These are phyloP conservation scores for Pristionchus exspectatus DNA, from an alignment of 2,888 invertebrate genomes.

Conservation along the genomic window DNA sequence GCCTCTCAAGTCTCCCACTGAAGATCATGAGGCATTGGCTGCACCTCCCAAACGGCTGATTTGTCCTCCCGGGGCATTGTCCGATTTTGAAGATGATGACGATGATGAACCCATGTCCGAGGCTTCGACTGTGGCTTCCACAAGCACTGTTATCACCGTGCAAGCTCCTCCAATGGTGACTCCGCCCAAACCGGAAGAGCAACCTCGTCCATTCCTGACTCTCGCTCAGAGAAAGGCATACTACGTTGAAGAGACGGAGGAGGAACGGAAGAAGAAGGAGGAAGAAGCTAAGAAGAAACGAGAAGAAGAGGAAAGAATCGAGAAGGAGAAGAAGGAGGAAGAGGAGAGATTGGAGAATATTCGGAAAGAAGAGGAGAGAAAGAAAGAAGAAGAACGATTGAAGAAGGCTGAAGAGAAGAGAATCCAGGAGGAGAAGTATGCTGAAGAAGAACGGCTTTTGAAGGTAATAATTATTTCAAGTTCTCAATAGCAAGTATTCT, in stretches of 20 bases:
- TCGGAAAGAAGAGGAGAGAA: background rate
- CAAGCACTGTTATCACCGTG: background rate
- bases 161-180: background rate
- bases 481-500: no score
- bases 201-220: slow-evolving; percentile 48
- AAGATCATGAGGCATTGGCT: background rate
- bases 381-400: background rate
- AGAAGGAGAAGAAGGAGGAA: background rate
- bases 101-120: background rate
- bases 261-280: slow-evolving; percentile 20
- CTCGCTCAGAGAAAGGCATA: slow-evolving; percentile 46
- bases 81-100: background rate
- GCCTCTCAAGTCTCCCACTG: background rate
- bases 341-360: background rate
- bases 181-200: background rate
- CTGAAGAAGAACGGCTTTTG: background rate
- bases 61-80: background rate
- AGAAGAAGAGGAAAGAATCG: background rate
- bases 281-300: slow-evolving; percentile 1
- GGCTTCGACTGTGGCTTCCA: background rate
- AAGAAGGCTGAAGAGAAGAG: background rate
- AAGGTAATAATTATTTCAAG: no score
- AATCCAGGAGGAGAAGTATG: background rate
- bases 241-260: slow-evolving; percentile 14
- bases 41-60: background rate